Percentiles rank a stretch among this genome's conserved stretches.
phyloP scores from a whole-genome alignment of 2,797 vertebrate genomes.

The Scyliorhinus canicula region DNA sequence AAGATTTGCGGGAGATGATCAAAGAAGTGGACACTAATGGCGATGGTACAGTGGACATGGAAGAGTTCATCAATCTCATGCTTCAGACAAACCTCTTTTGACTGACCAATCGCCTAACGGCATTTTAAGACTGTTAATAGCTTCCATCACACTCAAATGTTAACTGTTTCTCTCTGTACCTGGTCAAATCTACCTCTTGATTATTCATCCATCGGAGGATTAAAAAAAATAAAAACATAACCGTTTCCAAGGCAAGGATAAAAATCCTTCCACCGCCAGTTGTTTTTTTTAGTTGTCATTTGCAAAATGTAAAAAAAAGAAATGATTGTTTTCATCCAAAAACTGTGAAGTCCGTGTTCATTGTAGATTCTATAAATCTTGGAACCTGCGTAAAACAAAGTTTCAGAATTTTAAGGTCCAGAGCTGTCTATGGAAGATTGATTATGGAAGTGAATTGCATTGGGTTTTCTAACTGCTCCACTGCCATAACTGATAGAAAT shows the following conservation, averaged over 20 bases:
- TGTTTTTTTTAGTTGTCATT: not conserved
- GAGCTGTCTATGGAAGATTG: no score
- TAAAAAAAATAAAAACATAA: not conserved
- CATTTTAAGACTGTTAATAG: not conserved
- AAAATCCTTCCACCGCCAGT: not conserved
- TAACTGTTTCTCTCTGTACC: no score
- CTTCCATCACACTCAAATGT: not conserved
- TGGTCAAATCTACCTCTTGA: not conserved
- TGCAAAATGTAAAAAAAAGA: not conserved
- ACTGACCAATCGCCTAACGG: not conserved
- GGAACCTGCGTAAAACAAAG: not conserved
- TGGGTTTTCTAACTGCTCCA: no score
- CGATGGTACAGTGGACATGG: slow-evolving; percentile 14
- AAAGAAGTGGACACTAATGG: not conserved
- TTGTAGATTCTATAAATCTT: not conserved
- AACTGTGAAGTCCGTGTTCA: not conserved
- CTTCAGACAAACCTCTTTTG: slow-evolving; percentile 10
- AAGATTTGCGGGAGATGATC: not conserved
- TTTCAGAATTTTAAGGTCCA: not conserved
- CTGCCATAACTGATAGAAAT: no score
- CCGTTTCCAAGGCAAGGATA: no score
- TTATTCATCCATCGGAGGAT: not conserved
- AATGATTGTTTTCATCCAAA: not conserved
- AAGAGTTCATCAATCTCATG: slow-evolving; percentile 28
- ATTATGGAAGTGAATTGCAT: no score